phyloP scores from a whole-genome alignment of 2,797 vertebrate genomes.

The Aeoliscus strigatus region DNA sequence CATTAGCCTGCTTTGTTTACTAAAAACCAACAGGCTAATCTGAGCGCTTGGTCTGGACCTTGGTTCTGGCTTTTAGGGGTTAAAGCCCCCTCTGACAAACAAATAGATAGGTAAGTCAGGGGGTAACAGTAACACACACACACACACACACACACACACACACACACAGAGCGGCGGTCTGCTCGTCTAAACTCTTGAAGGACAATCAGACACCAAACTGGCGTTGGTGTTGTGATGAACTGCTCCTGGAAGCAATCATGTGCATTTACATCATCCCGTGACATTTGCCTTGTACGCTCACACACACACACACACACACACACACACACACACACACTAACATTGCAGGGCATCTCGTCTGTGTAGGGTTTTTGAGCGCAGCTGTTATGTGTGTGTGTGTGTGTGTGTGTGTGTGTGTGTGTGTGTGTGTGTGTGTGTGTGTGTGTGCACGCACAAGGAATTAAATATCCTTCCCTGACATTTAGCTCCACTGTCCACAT shows the following conservation, averaged over 20 bases:
- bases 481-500: slow-evolving; percentile 63
- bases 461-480: slow-evolving; percentile 65
- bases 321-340: slow-evolving; percentile 46
- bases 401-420: slow-evolving; percentile 27
- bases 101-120: slow-evolving; percentile 11
- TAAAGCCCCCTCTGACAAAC: slow-evolving; percentile 14
- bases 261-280: slow-evolving; percentile 70
- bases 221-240: slow-evolving; percentile 56
- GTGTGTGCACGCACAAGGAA: slow-evolving; percentile 36
- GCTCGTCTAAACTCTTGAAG: slow-evolving; percentile 25
- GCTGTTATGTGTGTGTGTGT: slow-evolving; percentile 18
- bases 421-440: slow-evolving; percentile 25
- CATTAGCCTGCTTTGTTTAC: too few relatives aligned
- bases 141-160: slow-evolving; percentile 1
- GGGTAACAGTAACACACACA: neutral
- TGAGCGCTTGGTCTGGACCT: too few relatives aligned
- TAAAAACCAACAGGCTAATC: too few relatives aligned
- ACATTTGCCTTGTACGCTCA: slow-evolving; percentile 66
- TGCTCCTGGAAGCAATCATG: slow-evolving; percentile 64
- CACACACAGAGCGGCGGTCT: slow-evolving; percentile 5
- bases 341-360: slow-evolving; percentile 28
- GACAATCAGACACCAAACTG: slow-evolving; percentile 44
- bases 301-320: slow-evolving; percentile 51
- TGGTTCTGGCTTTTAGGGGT: too few relatives aligned
- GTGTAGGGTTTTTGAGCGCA: slow-evolving; percentile 22